Conservation (phyloP, 2,888 invertebrate genomes). For the Tethea ocularis region DNA sequence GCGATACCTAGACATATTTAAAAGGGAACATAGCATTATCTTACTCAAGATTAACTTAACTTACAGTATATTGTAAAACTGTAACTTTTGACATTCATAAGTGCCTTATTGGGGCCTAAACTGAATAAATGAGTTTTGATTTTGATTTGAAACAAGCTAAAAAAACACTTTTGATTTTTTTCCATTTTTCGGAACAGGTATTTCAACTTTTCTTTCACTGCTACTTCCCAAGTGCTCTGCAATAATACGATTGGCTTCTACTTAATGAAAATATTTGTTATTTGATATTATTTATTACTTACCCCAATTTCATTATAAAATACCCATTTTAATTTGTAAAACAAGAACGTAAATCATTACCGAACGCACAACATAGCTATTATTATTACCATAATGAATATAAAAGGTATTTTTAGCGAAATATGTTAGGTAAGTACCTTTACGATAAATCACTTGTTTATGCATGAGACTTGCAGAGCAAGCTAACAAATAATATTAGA, state of each 20-base stretch:
- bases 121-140: no score
- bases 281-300: not conserved
- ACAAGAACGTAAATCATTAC: not conserved
- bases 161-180: no score
- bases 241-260: no score
- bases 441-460: constrained; percentile 2
- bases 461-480: not conserved
- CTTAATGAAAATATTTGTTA: not conserved
- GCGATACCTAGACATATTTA: no score
- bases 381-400: not conserved
- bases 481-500: not conserved
- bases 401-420: not conserved
- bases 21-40: no score
- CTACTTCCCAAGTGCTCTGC: no score
- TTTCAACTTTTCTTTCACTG: no score
- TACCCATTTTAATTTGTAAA: not conserved
- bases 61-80: no score
- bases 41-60: no score
- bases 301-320: not conserved
- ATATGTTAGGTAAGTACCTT: not conserved
- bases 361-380: not conserved
- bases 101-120: no score
- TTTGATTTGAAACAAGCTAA: not conserved
- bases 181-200: no score
- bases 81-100: no score